phyloP scores from a whole-genome alignment of 2,888 invertebrate species.

The Osmoderma eremita region DNA sequence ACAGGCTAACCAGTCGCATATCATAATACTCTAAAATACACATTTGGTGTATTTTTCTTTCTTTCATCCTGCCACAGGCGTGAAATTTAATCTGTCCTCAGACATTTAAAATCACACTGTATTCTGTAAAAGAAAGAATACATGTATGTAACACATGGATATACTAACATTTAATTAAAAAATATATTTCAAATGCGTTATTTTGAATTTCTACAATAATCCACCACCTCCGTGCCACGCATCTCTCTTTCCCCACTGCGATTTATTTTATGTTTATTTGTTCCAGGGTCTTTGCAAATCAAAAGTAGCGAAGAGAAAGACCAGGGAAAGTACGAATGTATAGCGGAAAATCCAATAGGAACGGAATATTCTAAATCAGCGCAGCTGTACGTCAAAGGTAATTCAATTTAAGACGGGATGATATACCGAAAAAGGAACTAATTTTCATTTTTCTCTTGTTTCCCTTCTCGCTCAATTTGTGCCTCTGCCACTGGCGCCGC shows the following conservation, averaged over 20 bases:
- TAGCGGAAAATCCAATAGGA: conserved; percentile 92
- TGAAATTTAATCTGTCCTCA: too few species aligned
- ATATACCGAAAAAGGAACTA: conserved; percentile 36
- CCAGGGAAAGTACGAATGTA: conserved; percentile 96
- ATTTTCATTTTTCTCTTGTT: conserved; percentile 39
- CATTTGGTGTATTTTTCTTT: too few species aligned
- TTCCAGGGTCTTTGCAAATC: conserved; percentile 87
- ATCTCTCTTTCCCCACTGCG: neutral
- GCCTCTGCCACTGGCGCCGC: neutral
- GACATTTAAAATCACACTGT: too few species aligned
- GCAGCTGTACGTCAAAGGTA: conserved; percentile 93
- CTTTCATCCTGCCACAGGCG: too few species aligned
- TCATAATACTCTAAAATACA: too few species aligned
- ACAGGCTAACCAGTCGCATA: too few species aligned
- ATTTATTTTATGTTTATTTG: conserved; percentile 45
- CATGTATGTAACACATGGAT: too few species aligned
- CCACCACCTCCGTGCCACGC: neutral
- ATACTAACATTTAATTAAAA: too few species aligned
- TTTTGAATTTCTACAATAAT: neutral
- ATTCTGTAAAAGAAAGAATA: too few species aligned
- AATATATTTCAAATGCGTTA: neutral
- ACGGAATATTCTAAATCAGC: conserved; percentile 93
- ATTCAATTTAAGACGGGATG: conserved; percentile 50
- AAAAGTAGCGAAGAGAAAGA: conserved; percentile 89
- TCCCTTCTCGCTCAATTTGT: conserved; percentile 31